Base-by-base conservation (phyloP, 2,888 invertebrate species). In the Philereme transversata region DNA sequence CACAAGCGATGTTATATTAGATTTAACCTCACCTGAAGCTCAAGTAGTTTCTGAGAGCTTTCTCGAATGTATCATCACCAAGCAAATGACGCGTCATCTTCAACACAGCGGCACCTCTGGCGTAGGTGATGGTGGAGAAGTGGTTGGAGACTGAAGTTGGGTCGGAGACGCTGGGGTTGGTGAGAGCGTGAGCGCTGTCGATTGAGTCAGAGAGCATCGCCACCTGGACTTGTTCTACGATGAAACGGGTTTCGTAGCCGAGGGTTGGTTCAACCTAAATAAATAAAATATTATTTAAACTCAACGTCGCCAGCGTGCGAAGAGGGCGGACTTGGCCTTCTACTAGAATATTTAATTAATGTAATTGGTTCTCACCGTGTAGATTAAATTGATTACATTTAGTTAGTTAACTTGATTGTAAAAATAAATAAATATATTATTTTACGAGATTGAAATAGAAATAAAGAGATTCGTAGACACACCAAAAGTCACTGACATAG, bases 121-220 rank as follows among this genome's bases (percentile, higher is more conserved):
- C 94, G 67, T 96, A 96, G 0, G 95, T 94, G 64, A 96, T 95
- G 9, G 87, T 87, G 49, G 95, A 95, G 75, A 96, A 96, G 78
- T 95, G 94, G 0, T 81, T 87, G 9, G 86, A 83, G 5, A 96
- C 94, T 65, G 94, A 92, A 0, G 79, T 64, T 0, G 95, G 95
- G 5, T 93, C 92, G n/a, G 85, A 86, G 0, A 95, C 95, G 3
- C 72, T 71, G 0, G 81, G 76, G 57, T 94, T 82, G 0, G 93
- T 94, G 66, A 97, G 86, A 0, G 96, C 89, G 67, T 94, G 94
- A 0, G 94, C 93, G 5, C 79, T 75, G 9, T 83, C 82, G 0
- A 92, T 78, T 33, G 95, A 93, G 73, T 96, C 96, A 33, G 86
- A 84, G 2, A 82, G 79, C 80, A 96, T 90, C 0, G 95, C 95